Base-by-base conservation (phyloP, 2,797 vertebrate species). In the Notolepis coatsorum region DNA sequence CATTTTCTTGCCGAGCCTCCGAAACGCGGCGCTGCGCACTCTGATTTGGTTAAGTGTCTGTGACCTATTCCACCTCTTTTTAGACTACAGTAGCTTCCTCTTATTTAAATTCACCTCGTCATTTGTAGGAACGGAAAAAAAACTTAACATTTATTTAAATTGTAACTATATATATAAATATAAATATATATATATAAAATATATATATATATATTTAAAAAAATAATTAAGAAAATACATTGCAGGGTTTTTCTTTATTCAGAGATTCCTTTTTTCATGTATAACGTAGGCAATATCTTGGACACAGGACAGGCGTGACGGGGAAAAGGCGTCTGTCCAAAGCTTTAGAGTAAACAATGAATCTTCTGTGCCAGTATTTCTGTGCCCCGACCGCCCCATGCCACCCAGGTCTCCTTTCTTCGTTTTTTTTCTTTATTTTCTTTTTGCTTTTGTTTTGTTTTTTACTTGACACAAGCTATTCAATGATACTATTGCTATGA, bases 361-460 rank as follows among this genome's bases (percentile, higher is more conserved):
- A 73, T 84, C 69, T 64, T 84, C 67, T 86, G 85, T 87, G 96
- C 95, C 95, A 97, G 95, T 96, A 95, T 94, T 95, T 94, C 92
- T 84, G 74, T 84, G 65, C 80, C 80, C n/a, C 63, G 37, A 71
- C 75, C 75, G 61, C 82, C n/a, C 86, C 80, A 73, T 60, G 75
- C 79, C 74, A 76, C 80, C 77, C 49, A 24, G 68, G 83, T 71
- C 54, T 80, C 68, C 61, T 73, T 67, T 27, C 83, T 77, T 77
- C 85, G 73, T 90, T 68, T 90, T 89, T 82, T n/a, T 87, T 90
- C 77, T 88, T 89, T 89, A 79, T 77, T 86, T 79, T 81, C 69
- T 75, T 76, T 92, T 92, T 84, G n/a, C 77, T 88, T 89, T 89
- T 80, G 76, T 86, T 79, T 81, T 68, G 73, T 76, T 92, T 92